phyloP scores from a whole-genome alignment of 2,113 vertebrate genomes.

The Lota lota region DNA sequence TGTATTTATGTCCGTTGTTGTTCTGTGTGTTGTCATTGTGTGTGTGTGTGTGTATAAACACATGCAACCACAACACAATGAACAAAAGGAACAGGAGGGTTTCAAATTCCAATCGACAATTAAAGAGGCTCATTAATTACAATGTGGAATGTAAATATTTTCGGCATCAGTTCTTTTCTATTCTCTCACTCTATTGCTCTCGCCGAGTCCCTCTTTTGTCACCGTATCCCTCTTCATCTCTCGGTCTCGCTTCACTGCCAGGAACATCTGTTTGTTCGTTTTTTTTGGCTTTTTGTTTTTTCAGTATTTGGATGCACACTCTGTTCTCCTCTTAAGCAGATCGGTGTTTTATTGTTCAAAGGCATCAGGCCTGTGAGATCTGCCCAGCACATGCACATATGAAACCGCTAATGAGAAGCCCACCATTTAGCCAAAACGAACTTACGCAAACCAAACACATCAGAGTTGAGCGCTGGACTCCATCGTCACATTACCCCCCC shows the following conservation, averaged over 20 bases:
- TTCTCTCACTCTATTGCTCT: background rate
- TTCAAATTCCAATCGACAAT: constrained; percentile 35
- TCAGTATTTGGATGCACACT: constrained; percentile 26
- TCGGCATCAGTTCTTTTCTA: constrained; percentile 18
- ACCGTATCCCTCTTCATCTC: background rate
- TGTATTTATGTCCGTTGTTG: too few species aligned
- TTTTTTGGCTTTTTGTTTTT: constrained; percentile 2
- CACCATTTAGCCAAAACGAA: constrained; percentile 43
- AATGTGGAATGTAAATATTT: constrained; percentile 43
- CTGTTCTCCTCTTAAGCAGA: constrained; percentile 54
- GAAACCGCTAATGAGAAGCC: constrained; percentile 53
- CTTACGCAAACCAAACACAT: background rate
- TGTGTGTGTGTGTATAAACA: background rate
- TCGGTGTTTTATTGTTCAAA: constrained; percentile 60
- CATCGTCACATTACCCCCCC: too few species aligned
- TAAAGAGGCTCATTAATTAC: constrained; percentile 41
- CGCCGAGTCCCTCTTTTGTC: background rate
- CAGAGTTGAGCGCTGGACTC: too few species aligned
- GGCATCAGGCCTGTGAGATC: constrained; percentile 46
- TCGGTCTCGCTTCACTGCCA: constrained; percentile 11
- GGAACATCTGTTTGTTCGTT: constrained; percentile 50
- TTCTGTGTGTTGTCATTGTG: too few species aligned
- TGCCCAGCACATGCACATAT: constrained; percentile 45
- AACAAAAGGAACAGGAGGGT: too few species aligned
- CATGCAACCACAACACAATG: constrained; percentile 4